Evolutionary conservation across 2,888 invertebrate species (phyloP).

Genomic region (Chouioia cunea): DNA sequence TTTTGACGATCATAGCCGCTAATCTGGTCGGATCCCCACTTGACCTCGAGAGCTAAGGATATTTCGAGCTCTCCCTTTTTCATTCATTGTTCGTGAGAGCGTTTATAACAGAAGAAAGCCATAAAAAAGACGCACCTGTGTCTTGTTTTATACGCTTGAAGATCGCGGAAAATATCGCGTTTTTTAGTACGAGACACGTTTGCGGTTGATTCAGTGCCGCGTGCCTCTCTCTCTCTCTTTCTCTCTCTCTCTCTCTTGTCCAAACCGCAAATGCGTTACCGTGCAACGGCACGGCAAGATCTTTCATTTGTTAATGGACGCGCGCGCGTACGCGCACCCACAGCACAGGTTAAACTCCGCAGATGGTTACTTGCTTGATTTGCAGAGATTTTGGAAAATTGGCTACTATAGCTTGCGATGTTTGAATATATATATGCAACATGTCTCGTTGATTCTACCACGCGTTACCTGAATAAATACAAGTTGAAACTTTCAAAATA

Average conservation of each 20-base stretch:
- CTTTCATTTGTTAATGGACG: slow-evolving; percentile 43
- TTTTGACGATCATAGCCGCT: slow-evolving; percentile 29
- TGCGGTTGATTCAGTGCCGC: slow-evolving; percentile 32
- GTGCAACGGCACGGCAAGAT: slow-evolving; percentile 12
- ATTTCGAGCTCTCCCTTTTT: neutral
- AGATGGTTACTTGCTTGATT: slow-evolving; percentile 46
- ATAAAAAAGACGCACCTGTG: slow-evolving; percentile 6
- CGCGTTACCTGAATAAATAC: neutral
- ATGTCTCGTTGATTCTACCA: neutral
- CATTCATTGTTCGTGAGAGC: neutral
- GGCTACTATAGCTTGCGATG: no score
- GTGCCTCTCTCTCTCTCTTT: neutral
- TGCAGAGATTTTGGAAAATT: slow-evolving; percentile 42
- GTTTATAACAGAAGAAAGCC: slow-evolving; percentile 1
- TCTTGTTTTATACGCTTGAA: neutral
- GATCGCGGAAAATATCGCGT: neutral
- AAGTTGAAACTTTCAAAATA: neutral
- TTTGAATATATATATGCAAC: no score
- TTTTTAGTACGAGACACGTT: slow-evolving; percentile 10
- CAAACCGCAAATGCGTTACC: slow-evolving; percentile 40
- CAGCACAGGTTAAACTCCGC: slow-evolving; percentile 31
- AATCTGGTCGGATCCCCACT: slow-evolving; percentile 41
- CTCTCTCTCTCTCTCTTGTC: neutral
- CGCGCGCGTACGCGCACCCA: neutral
- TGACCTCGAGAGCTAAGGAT: slow-evolving; percentile 34